Conservation (phyloP, 2,797 vertebrate species). For the Sparidentex hasta region DNA sequence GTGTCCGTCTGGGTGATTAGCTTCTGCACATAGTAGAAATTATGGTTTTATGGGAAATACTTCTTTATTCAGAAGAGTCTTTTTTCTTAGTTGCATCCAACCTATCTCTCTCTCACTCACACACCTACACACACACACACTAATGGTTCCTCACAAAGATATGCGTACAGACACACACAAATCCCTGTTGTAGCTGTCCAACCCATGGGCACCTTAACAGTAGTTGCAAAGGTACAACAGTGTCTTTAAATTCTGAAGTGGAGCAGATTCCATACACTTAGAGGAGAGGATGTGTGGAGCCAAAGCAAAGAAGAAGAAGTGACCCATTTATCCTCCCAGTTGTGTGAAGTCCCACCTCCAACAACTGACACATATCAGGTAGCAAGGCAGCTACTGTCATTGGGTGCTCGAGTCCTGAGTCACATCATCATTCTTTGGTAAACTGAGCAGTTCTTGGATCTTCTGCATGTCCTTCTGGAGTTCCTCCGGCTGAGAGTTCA, state of each 20-base stretch:
- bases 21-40: no score
- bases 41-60: neutral
- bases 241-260: neutral
- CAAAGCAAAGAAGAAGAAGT: constrained; percentile 14
- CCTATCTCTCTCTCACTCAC: no score
- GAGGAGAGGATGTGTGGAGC: constrained; percentile 13
- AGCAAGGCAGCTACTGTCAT: constrained; percentile 27
- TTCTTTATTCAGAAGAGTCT: no score
- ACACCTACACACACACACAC: no score
- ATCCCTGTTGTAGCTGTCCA: neutral
- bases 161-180: neutral
- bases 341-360: constrained; percentile 31
- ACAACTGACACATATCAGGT: neutral
- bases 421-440: constrained; percentile 65
- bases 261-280: neutral
- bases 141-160: neutral
- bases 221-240: neutral
- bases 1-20: neutral
- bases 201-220: neutral
- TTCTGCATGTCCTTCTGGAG: constrained; percentile 73
- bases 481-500: constrained; percentile 47
- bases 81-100: no score
- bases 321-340: constrained; percentile 5
- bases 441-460: constrained; percentile 83
- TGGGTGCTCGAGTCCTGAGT: constrained; percentile 44